Conservation (phyloP, 2,113 vertebrate genomes). For the Galemys pyrenaicus region DNA sequence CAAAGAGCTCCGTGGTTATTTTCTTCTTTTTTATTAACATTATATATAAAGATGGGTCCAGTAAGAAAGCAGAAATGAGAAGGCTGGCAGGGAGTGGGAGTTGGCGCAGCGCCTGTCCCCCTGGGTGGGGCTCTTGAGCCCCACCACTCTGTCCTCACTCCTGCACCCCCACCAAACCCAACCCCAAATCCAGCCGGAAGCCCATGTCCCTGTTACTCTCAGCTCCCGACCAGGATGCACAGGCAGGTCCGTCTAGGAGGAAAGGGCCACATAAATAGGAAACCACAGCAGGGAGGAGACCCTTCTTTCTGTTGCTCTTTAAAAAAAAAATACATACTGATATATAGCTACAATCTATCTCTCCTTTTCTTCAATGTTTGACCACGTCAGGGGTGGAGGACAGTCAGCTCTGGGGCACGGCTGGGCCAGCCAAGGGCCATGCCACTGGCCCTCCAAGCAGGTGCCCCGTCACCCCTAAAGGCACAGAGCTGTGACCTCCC, state of each 20-base stretch:
- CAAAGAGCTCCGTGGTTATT: conserved; percentile 59
- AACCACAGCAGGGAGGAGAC: conserved; percentile 74
- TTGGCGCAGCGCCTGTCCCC: conserved; percentile 30
- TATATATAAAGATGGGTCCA: conserved; percentile 70
- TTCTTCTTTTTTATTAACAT: conserved; percentile 79
- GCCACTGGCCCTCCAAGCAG: neutral
- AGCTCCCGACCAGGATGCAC: conserved; percentile 66
- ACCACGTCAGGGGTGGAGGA: conserved; percentile 47
- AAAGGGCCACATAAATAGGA: conserved; percentile 78
- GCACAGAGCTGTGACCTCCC: conserved; percentile 34
- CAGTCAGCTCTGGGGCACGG: neutral
- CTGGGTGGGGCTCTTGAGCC: conserved; percentile 27
- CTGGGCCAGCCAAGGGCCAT: neutral
- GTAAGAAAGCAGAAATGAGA: conserved; percentile 73
- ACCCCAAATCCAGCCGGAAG: conserved; percentile 47
- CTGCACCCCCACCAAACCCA: conserved; percentile 35
- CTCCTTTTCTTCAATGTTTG: conserved; percentile 49
- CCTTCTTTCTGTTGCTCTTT: conserved; percentile 65
- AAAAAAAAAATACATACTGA: conserved; percentile 67
- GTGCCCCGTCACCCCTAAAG: conserved; percentile 19
- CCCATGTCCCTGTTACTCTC: conserved; percentile 72
- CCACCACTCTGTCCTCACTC: neutral
- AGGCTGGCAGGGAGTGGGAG: conserved; percentile 37
- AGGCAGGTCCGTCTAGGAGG: conserved; percentile 79
- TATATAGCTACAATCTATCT: conserved; percentile 60